phyloP scores from a whole-genome alignment of 1,140 invertebrate genomes.

The Hyposmocoma kahamanoa region DNA sequence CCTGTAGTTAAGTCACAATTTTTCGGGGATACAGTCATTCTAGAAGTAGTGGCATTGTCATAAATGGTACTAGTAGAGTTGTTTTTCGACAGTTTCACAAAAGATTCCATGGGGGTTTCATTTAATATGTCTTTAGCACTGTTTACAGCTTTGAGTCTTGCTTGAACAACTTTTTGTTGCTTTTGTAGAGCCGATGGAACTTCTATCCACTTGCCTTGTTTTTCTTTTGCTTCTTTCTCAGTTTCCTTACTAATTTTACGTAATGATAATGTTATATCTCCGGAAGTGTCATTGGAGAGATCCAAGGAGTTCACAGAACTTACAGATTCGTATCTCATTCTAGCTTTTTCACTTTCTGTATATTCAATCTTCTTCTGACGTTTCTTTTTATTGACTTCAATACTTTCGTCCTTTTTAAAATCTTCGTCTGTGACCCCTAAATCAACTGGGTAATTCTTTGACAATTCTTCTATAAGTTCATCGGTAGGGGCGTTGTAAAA shows the following conservation, averaged over 20 bases:
- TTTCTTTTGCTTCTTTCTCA: constrained; percentile 33
- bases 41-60: constrained; percentile 37
- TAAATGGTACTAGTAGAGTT: constrained; percentile 38
- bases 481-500: constrained; percentile 74
- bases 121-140: constrained; percentile 62
- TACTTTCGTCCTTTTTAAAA: constrained; percentile 43
- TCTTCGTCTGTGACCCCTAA: constrained; percentile 55
- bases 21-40: constrained; percentile 49
- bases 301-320: constrained; percentile 64
- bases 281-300: constrained; percentile 48
- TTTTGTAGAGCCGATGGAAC: constrained; percentile 61
- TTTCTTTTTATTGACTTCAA: constrained; percentile 40
- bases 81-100: constrained; percentile 54
- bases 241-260: constrained; percentile 51
- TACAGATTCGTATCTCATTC: constrained; percentile 67
- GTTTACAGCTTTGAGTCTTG: constrained; percentile 68
- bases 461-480: constrained; percentile 70
- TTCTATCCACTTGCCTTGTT: constrained; percentile 55
- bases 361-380: constrained; percentile 58
- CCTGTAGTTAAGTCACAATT: constrained; percentile 28
- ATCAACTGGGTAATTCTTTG: constrained; percentile 61
- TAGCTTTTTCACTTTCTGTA: constrained; percentile 61
- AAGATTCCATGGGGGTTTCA: constrained; percentile 45
- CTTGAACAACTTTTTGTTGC: constrained; percentile 64
- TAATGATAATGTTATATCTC: constrained; percentile 60